Evolutionary conservation across 1,140 invertebrate species (phyloP).

Genomic region (Chelonus insularis): DNA sequence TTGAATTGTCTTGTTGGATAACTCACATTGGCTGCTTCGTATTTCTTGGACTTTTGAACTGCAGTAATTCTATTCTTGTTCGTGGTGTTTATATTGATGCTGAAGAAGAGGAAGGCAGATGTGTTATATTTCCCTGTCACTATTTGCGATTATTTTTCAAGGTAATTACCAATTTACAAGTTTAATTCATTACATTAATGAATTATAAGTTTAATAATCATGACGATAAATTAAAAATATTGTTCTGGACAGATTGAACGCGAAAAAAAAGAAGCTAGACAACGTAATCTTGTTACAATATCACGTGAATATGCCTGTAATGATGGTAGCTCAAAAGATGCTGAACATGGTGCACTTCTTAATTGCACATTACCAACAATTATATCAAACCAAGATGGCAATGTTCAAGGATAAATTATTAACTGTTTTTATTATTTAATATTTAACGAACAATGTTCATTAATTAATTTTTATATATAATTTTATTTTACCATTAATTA

Average conservation of each 20-base stretch:
- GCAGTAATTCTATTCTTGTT: constrained; percentile 80
- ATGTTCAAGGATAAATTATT: neutral
- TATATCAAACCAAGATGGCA: constrained; percentile 27
- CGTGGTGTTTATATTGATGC: constrained; percentile 83
- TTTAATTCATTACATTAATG: neutral
- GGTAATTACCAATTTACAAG: too few species aligned
- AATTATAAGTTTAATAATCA: neutral
- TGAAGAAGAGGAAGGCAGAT: constrained; percentile 76
- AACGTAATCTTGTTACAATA: constrained; percentile 44
- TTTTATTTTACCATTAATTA: too few species aligned
- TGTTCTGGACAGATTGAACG: constrained; percentile 49
- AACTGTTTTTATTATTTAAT: too few species aligned
- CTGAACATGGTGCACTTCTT: constrained; percentile 47
- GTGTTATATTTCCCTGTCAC: constrained; percentile 79
- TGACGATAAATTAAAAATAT: neutral
- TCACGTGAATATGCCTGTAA: constrained; percentile 39
- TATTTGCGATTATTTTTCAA: constrained; percentile 79
- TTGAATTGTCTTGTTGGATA: constrained; percentile 75
- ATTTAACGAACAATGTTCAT: too few species aligned
- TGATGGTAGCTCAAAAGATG: constrained; percentile 46
- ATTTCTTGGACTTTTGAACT: constrained; percentile 78
- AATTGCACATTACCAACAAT: constrained; percentile 44
- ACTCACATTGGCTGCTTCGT: constrained; percentile 73
- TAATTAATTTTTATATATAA: too few species aligned
- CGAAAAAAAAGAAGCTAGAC: constrained; percentile 55